These are phyloP conservation scores for Mystacides longicornis DNA, from an alignment of 2,888 invertebrate species.

Conservation along the genomic window DNA sequence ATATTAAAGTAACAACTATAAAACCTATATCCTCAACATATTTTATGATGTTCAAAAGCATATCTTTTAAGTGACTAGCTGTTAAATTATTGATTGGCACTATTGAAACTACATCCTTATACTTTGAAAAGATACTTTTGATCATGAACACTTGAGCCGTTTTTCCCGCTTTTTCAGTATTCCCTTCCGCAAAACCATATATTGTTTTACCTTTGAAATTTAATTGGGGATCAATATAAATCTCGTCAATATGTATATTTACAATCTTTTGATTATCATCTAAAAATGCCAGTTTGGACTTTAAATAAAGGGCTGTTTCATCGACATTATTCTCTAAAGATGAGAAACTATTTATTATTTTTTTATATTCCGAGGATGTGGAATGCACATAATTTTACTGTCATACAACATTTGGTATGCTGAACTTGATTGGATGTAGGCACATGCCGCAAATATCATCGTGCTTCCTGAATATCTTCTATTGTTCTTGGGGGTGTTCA, in stretches of 20 bases:
- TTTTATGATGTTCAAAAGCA: constrained; percentile 1
- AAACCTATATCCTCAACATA: constrained; percentile 7
- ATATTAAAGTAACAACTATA: neutral
- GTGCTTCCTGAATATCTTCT: neutral
- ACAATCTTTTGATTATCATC: neutral
- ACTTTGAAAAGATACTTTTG: constrained; percentile 3
- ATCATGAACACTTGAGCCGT: constrained; percentile 5
- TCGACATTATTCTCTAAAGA: neutral
- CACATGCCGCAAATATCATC: neutral
- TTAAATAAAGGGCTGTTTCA: neutral
- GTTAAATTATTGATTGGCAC: constrained; percentile 4
- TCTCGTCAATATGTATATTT: constrained; percentile 1
- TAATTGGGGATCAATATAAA: constrained; percentile 1
- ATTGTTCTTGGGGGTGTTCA: neutral
- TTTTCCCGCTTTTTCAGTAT: neutral
- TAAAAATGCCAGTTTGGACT: neutral
- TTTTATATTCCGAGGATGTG: neutral
- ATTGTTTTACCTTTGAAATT: neutral
- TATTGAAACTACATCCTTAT: constrained; percentile 3
- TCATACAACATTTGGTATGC: neutral
- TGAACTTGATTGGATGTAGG: neutral
- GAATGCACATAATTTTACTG: constrained; percentile 3
- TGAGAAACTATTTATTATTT: neutral
- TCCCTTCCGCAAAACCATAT: neutral
- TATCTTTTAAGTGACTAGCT: constrained; percentile 1